A percentile compares a stretch with the other conserved stretches of the same genome.
Evolutionary conservation across 2,888 invertebrate species (phyloP).

Genomic region (Philonicus albiceps): DNA sequence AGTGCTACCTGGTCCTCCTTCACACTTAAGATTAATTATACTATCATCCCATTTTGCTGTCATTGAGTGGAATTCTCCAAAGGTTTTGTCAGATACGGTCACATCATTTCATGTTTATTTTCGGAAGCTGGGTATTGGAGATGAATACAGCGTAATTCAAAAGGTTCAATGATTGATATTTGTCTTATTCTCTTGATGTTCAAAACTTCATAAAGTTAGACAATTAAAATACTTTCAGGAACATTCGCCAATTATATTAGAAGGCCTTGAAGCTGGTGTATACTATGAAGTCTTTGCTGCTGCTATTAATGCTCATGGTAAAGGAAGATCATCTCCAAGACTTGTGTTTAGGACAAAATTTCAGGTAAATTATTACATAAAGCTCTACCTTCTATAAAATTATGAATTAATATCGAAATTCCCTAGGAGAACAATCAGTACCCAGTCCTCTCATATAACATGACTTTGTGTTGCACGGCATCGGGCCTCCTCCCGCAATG

Average conservation of each 20-base stretch:
- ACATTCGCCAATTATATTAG: slow-evolving; percentile 77
- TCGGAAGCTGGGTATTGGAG: slow-evolving; percentile 66
- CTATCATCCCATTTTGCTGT: slow-evolving; percentile 80
- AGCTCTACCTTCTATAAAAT: background rate
- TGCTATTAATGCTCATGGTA: slow-evolving; percentile 81
- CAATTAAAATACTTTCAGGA: slow-evolving; percentile 55
- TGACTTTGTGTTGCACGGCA: slow-evolving; percentile 78
- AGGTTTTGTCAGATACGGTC: slow-evolving; percentile 75
- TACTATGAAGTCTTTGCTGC: slow-evolving; percentile 84
- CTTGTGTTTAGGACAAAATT: slow-evolving; percentile 77
- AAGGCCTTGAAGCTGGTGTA: slow-evolving; percentile 75
- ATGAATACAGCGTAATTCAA: slow-evolving; percentile 68
- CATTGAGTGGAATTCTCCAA: slow-evolving; percentile 79
- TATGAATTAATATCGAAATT: slow-evolving; percentile 9
- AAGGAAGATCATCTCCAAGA: slow-evolving; percentile 77
- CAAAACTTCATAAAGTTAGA: background rate
- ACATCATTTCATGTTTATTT: slow-evolving; percentile 71
- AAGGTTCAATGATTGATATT: slow-evolving; percentile 60
- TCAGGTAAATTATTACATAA: slow-evolving; percentile 51
- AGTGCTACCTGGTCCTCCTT: slow-evolving; percentile 79
- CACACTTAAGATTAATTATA: slow-evolving; percentile 74
- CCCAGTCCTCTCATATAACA: slow-evolving; percentile 74
- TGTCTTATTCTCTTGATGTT: background rate
- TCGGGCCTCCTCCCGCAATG: slow-evolving; percentile 70
- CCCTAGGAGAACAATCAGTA: slow-evolving; percentile 51